A percentile compares a stretch with the other conserved stretches of the same genome.
Evolutionary conservation across 2,797 vertebrate species (phyloP).

Genomic region (Peromyscus nudipes): DNA sequence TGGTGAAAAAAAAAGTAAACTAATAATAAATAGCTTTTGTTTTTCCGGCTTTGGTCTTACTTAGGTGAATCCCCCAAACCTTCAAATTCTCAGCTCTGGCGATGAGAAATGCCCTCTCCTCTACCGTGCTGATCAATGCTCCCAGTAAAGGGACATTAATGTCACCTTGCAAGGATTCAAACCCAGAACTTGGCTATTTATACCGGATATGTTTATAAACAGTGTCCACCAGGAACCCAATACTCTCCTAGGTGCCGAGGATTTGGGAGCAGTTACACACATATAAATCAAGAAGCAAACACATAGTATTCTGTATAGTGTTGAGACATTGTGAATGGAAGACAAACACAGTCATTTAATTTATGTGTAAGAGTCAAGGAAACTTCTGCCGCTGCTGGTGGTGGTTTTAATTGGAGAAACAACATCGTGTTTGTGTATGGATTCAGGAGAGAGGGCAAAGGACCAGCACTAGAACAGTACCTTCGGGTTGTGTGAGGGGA

Average conservation of each 20-base stretch:
- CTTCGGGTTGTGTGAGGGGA: background rate
- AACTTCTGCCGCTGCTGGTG: background rate
- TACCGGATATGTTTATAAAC: background rate
- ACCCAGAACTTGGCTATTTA: background rate
- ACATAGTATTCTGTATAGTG: background rate
- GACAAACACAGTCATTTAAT: slow-evolving; percentile 20
- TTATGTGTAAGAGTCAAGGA: background rate
- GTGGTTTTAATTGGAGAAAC: background rate
- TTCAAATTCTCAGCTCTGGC: background rate
- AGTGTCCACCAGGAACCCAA: background rate
- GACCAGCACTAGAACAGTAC: background rate
- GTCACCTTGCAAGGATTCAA: background rate
- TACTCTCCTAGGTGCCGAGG: background rate
- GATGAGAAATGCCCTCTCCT: background rate
- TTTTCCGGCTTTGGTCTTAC: slow-evolving; percentile 56
- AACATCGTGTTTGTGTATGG: background rate
- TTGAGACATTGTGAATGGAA: background rate
- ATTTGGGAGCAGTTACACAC: background rate
- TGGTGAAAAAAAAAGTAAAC: background rate
- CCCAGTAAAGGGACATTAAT: background rate
- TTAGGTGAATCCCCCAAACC: background rate
- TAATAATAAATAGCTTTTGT: slow-evolving; percentile 27
- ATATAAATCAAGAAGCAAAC: slow-evolving; percentile 23
- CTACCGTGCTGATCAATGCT: background rate
- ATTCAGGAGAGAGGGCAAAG: background rate